Percentiles rank a stretch among this genome's conserved stretches.
These are phyloP conservation scores for Podarcis lilfordi DNA, from an alignment of 2,797 vertebrate genomes.

Conservation along the genomic window DNA sequence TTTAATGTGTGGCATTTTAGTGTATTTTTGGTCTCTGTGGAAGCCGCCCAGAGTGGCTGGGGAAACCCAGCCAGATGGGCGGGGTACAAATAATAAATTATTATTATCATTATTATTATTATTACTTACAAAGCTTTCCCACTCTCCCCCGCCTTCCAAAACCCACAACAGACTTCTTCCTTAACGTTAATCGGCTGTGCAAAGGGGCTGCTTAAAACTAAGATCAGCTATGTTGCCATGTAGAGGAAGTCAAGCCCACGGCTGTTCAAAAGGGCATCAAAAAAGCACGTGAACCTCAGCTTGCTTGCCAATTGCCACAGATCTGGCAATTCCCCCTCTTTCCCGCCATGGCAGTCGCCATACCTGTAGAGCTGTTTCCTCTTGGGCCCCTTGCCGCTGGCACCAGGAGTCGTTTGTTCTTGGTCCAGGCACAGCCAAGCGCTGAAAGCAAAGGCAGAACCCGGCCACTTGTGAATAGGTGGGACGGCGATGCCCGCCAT, in stretches of 20 bases:
- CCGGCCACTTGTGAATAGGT: slow-evolving; percentile 90
- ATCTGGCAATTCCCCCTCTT: neutral
- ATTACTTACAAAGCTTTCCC: neutral
- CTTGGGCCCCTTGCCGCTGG: slow-evolving; percentile 85
- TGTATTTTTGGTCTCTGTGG: no score
- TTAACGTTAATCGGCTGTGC: neutral
- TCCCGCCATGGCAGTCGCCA: neutral
- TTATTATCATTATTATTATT: no score
- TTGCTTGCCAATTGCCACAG: neutral
- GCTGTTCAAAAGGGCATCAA: neutral
- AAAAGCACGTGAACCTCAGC: neutral
- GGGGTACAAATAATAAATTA: no score
- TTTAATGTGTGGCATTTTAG: no score
- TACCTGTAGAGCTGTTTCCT: slow-evolving; percentile 97
- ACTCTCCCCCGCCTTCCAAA: neutral
- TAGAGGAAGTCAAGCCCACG: no score
- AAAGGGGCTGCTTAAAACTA: neutral
- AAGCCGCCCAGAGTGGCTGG: no score
- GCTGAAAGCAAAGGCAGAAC: slow-evolving; percentile 91
- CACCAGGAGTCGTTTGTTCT: slow-evolving; percentile 82
- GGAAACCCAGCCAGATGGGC: no score
- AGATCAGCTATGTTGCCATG: neutral
- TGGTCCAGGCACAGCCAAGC: slow-evolving; percentile 97
- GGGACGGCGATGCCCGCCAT: slow-evolving; percentile 95
- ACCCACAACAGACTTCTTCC: neutral